Percentiles rank a stretch among this genome's conserved stretches.
These are phyloP conservation scores for Drosophila burlai DNA, from an alignment of 1,140 invertebrate species.

Conservation along the genomic window DNA sequence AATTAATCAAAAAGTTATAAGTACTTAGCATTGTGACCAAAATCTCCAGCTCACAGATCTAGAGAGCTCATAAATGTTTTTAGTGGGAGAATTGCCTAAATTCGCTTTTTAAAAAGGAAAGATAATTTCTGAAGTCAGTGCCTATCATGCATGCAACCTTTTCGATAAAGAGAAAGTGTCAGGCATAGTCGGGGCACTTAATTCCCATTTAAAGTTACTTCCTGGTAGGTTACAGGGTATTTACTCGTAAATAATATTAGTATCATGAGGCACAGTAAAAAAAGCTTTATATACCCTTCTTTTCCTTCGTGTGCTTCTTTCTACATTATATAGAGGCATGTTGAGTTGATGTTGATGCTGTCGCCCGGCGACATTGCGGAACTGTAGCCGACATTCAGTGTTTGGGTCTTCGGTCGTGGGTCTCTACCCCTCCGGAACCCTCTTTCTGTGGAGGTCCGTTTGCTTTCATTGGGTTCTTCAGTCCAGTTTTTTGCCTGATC, in stretches of 20 bases:
- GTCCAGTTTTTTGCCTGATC: constrained; percentile 43
- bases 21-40: not conserved
- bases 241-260: constrained; percentile 29
- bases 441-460: constrained; percentile 33
- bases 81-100: not conserved
- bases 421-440: constrained; percentile 14
- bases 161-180: not conserved
- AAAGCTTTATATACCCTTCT: constrained; percentile 37
- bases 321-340: constrained; percentile 44
- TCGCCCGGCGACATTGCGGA: constrained; percentile 80
- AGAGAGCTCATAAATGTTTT: not conserved
- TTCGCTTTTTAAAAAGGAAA: not conserved
- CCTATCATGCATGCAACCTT: not conserved
- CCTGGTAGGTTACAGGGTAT: not conserved
- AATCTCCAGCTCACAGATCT: not conserved
- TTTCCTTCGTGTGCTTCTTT: constrained; percentile 84
- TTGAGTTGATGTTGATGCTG: constrained; percentile 65
- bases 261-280: constrained; percentile 40
- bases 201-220: not conserved
- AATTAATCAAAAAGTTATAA: no score
- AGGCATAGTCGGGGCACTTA: not conserved
- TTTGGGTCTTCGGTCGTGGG: constrained; percentile 57
- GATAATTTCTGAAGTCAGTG: not conserved
- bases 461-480: constrained; percentile 48
- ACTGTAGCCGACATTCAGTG: constrained; percentile 75